These are phyloP conservation scores for Leucophenga maculata DNA, from an alignment of 2,888 invertebrate genomes.

Conservation along the genomic window DNA sequence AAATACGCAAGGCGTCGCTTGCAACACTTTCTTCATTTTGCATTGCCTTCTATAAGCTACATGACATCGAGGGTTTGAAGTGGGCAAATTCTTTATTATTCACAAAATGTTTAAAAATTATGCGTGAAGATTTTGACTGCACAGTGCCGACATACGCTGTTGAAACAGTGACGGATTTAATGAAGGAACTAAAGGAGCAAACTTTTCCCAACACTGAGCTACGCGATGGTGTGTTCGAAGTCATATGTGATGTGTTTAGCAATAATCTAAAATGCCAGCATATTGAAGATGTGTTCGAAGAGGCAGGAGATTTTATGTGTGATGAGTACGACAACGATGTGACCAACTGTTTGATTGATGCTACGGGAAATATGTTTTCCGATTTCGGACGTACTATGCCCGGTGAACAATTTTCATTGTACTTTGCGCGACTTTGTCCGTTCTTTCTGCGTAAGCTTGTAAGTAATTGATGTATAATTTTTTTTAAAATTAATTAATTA, in stretches of 20 bases:
- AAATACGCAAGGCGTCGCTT: slow-evolving; percentile 79
- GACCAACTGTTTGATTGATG: slow-evolving; percentile 82
- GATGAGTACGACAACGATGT: slow-evolving; percentile 78
- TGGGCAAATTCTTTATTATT: slow-evolving; percentile 77
- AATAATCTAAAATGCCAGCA: slow-evolving; percentile 77
- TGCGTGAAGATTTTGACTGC: slow-evolving; percentile 74
- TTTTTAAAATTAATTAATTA: slow-evolving; percentile 18
- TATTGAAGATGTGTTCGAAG: slow-evolving; percentile 71
- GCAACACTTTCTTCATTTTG: slow-evolving; percentile 79
- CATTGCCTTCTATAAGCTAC: slow-evolving; percentile 76
- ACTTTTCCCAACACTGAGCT: slow-evolving; percentile 77
- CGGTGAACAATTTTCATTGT: slow-evolving; percentile 78
- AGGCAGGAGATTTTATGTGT: slow-evolving; percentile 56
- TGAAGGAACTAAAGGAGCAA: slow-evolving; percentile 77
- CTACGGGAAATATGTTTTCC: slow-evolving; percentile 83
- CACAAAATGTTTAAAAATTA: slow-evolving; percentile 79
- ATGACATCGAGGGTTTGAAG: slow-evolving; percentile 75
- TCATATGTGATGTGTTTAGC: slow-evolving; percentile 78
- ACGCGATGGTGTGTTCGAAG: slow-evolving; percentile 78
- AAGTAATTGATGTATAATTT: slow-evolving; percentile 58
- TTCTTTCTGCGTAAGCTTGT: slow-evolving; percentile 79
- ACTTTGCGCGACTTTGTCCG: slow-evolving; percentile 78
- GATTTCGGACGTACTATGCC: slow-evolving; percentile 78
- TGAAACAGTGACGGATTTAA: slow-evolving; percentile 77
- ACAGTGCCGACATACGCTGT: slow-evolving; percentile 80